Base-by-base conservation (phyloP, 2,113 vertebrate genomes). In the Ctenodactylus gundi region DNA sequence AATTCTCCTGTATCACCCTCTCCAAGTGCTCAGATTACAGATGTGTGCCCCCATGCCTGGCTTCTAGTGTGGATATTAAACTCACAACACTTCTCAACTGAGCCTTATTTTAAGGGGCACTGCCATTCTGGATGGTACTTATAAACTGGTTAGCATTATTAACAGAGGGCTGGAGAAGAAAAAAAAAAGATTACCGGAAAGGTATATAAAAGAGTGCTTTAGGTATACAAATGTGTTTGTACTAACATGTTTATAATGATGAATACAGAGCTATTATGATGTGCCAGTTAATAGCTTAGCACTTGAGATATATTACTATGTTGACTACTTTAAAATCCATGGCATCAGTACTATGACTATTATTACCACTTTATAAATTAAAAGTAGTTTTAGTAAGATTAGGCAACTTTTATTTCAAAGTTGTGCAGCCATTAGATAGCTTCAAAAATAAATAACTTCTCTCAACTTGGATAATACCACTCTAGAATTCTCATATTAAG, bases 381-480 rank as follows among this genome's bases (percentile, higher is more conserved):
- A 80, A 60, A 62, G 78, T 67, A 64, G 12, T 87, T 36, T 83
- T 58, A 70, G 67, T 64, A 68, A 70, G 49, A 70, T 76, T 76
- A 90, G 88, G 41, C 39, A 88, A 44, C 4, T 41, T 83, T 90
- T 77, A 18, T 55, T 68, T 77, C 34, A 94, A 65, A 93, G 64
- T n/a, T 29, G 68, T 72, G 62, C 18, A 93, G 53, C 6, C 49
- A 81, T 62, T 44, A 84, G 44, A 3, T 78, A n/a, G 57, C 31
- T 93, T 95, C 76, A n/a, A 82, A 57, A 78, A 93, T 73, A 76
- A 4, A 15, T 67, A 85, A 70, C 12, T 41, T 85, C 29, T 88
- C 90, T 91, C 8, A 90, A n/a, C 18, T 58, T 83, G n/a, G 76
- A 17, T n/a, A 70, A 1, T 76, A 18, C 86, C 51, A 84, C 46